Base-by-base conservation (phyloP, 2,113 vertebrate species). In the Pristiophorus japonicus region DNA sequence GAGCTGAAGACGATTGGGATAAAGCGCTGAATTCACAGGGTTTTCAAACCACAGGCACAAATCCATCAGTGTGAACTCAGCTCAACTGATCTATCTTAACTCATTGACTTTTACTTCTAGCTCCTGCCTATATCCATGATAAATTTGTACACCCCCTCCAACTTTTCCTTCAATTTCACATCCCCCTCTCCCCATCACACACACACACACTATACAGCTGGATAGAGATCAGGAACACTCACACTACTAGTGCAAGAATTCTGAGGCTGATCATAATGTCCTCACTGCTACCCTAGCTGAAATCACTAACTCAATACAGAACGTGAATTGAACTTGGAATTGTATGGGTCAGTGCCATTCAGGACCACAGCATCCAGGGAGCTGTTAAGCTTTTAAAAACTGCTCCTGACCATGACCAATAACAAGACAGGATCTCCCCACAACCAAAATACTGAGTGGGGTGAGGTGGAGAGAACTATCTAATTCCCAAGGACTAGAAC, bases 1-100 rank as follows among this genome's bases (percentile, higher is more conserved):
- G 59, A 22, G 62, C 88, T 63, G n/a, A 63, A 38, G 59, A 38
- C 3, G 59, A 92, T 14, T 38, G 88, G 59, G 88, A 55, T 59
- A 90, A 88, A 90, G 12, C 62, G 87, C 87, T 92, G 59, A 92
- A 63, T 92, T 63, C 88, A 92, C 55, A 92, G 38, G 88, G 42
- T 63, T 63, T 92, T 63, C n/a, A 38, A 30, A 90, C 0, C 2
- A n/a, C 27, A 90, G 73, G 1, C 87, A 62, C 47, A 90, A 34
- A 62, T 59, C 47, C 88, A 90, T 30, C 30, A 62, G 12, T 62
- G n/a, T 18, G 88, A 63, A 63, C 30, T 91, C 55, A 91, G 51
- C 51, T 90, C 11, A 90, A 5, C 51, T 24, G 51, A 62, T 91
- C 34, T 20, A 63, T 63, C 88, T 88, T 8, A 90, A 59, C 87